Evolutionary conservation across 2,888 invertebrate species (phyloP).

Genomic region (Trachelus iudaicus): DNA sequence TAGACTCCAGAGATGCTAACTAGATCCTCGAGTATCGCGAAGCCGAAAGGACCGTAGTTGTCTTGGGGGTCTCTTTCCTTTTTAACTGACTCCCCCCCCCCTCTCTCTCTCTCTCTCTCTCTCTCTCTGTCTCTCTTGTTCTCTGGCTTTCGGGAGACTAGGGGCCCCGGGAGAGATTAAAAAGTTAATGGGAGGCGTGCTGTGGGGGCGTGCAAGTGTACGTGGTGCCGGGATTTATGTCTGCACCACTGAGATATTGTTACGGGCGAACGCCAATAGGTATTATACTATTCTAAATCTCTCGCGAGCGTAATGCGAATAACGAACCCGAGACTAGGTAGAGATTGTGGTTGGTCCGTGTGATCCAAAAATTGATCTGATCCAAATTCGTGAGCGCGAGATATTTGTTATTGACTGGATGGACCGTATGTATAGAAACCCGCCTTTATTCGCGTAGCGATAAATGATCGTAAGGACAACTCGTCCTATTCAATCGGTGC

Average conservation of each 20-base stretch:
- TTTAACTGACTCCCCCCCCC: background rate
- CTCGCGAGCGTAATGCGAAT: slow-evolving; percentile 31
- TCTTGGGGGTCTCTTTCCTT: background rate
- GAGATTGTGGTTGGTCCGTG: background rate
- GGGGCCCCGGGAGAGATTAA: slow-evolving; percentile 54
- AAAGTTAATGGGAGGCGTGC: slow-evolving; percentile 66
- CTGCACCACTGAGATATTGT: slow-evolving; percentile 64
- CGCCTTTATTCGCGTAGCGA: slow-evolving; percentile 25
- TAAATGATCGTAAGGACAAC: background rate
- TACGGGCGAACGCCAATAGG: slow-evolving; percentile 61
- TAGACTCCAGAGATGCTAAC: slow-evolving; percentile 47
- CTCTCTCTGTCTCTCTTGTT: slow-evolving; percentile 9
- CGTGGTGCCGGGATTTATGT: slow-evolving; percentile 65
- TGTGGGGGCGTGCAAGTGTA: slow-evolving; percentile 64
- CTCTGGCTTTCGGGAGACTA: background rate
- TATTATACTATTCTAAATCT: slow-evolving; percentile 58
- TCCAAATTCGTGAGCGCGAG: background rate
- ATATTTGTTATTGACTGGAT: background rate
- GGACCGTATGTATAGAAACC: background rate
- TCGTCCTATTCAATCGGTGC: background rate
- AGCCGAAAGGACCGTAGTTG: slow-evolving; percentile 34
- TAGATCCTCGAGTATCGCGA: slow-evolving; percentile 37
- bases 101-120: no score
- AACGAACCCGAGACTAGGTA: background rate
- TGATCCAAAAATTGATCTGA: background rate